Conservation (phyloP, 35 echinoderm and acorn worm species). For the Hemicentrotus pulcherrimus region DNA sequence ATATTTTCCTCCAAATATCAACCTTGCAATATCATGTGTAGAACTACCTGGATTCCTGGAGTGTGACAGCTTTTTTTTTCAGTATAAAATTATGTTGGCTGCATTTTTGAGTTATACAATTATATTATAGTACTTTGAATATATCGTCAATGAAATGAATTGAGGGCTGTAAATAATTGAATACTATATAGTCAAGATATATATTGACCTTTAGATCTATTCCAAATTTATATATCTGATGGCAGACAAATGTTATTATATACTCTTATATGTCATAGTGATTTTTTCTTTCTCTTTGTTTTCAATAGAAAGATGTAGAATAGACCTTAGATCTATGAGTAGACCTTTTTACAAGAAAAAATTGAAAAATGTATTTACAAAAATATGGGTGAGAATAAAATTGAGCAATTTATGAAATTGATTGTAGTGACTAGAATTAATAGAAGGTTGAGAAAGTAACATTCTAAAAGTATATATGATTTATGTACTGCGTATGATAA, state of each 20-base stretch:
- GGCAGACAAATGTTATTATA: neutral
- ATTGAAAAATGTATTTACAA: neutral
- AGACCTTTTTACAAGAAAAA: neutral
- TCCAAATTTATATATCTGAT: constrained; percentile 45
- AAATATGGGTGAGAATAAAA: neutral
- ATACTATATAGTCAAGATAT: neutral
- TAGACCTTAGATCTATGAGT: neutral
- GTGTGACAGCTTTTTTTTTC: neutral
- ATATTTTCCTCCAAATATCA: neutral
- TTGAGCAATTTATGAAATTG: neutral
- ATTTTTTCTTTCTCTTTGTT: neutral
- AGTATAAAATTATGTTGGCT: neutral
- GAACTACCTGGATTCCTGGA: neutral
- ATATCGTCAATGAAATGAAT: neutral
- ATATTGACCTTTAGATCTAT: constrained; percentile 39
- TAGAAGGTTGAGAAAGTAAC: neutral
- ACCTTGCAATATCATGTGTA: neutral
- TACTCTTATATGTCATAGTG: neutral
- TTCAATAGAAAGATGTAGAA: neutral
- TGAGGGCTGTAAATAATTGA: neutral
- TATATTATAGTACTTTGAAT: neutral
- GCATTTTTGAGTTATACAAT: neutral
- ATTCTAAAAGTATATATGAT: neutral
- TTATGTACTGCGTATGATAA: neutral
- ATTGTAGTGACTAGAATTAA: neutral